Evolutionary conservation across 2,113 vertebrate genomes (phyloP).

Genomic region (Taxidea taxus): DNA sequence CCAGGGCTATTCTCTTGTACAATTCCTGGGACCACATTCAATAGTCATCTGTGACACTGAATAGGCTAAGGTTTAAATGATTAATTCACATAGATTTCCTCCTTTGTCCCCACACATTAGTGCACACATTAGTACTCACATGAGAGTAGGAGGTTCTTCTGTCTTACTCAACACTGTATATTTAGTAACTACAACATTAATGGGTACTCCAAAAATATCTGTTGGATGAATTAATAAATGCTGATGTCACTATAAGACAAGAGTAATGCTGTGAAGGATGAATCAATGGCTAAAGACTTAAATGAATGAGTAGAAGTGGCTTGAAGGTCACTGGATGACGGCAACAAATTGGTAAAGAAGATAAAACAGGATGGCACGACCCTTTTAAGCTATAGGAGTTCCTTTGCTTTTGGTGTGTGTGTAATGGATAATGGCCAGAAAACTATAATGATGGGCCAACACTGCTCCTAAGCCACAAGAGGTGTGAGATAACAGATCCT

Average conservation of each 20-base stretch:
- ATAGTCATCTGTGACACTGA: neutral
- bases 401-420: neutral
- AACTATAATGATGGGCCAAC: neutral
- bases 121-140: too few relatives aligned
- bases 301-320: neutral
- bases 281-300: neutral
- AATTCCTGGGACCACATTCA: neutral
- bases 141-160: neutral
- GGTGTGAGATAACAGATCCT: neutral
- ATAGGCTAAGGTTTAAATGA: neutral
- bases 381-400: neutral
- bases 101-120: neutral
- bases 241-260: neutral
- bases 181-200: neutral
- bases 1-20: fast-evolving
- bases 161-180: neutral
- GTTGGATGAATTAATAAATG: neutral
- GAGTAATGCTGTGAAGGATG: neutral
- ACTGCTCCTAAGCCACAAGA: neutral
- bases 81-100: neutral
- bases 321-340: neutral
- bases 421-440: neutral
- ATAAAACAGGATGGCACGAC: neutral
- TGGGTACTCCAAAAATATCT: neutral
- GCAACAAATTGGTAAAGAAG: neutral